Base-by-base conservation (phyloP, 2,888 invertebrate species). In the Ectemnius lituratus region DNA sequence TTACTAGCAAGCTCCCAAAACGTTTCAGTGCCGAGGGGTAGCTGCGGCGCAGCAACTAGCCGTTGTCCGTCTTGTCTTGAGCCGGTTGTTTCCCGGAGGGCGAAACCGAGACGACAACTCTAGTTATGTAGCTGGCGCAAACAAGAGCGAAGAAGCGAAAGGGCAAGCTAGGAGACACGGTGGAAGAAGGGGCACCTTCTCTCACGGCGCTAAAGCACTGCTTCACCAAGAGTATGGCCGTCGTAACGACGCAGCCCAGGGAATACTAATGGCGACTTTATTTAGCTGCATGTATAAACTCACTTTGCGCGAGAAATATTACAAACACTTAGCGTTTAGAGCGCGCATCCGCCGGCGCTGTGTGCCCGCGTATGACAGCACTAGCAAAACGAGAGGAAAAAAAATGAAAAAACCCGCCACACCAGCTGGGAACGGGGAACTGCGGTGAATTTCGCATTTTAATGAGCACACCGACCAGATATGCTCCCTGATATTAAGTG, bases 181-280 rank as follows among this genome's bases (percentile, higher is more conserved):
- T 37, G 37, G 37, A 37, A 11, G 37, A 37, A 37, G 37, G 11
- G 37, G 11, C 37, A 23, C 0, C 23, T 23, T 23, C 23, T 23
- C 23, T 23, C 23, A 8, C 37, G 0, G 37, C 37, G 8, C 37
- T 6, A 37, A 37, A 37, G 37, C 37, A 37, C 37, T 37, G 37
- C 37, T 37, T 11, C 37, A 11, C 3, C 37, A 56, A 56, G 45
- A 52, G 57, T 20, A 65, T 45, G 64, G 46, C 66, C 37, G 37
- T 37, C 37, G 37, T 37, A 37, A 37, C 37, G 59, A 59, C 6
- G 52, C n/a, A 47, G 20, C 58, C 49, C 20, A 62, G 62, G 70
- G 63, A 64, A 78, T 65, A 68, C 75, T 65, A 76, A 70, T 78
- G 78, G 76, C 64, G 78, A 78, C 82, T 84, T 82, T 78, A 83